Evolutionary conservation across 1,140 invertebrate species (phyloP), one percentile per base, ranked within the genome.

Genomic region (Pantala flavescens): DNA sequence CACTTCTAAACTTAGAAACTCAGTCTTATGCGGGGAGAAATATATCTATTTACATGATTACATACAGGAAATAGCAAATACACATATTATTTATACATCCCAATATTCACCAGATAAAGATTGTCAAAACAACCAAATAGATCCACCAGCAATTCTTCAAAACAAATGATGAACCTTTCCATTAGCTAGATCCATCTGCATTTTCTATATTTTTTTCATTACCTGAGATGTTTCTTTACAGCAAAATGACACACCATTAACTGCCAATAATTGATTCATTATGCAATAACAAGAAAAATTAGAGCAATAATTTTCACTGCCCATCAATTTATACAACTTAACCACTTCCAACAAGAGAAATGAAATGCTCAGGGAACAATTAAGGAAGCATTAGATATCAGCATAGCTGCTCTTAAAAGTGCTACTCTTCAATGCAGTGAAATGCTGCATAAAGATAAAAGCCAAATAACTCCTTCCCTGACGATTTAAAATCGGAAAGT

Each of bases 231-330:
- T 63, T 63, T 12, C 49, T 21, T 63, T 63, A 36, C 49, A 63
- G 49, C n/a, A 21, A 36, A 63, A 63, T 63, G 49, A 21, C 49
- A 7, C n/a, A 63, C 49, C 12, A 63, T 7, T 63, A 63, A 63
- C 14, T 63, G 28, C 28, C 28, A 36, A 36, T 63, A 21, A 19
- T 63, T 63, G 14, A 63, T 63, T 63, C n/a, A 21, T 63, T 19
- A 63, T 63, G 49, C 49, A 63, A 36, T 21, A 63, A 63, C 49
- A 63, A 63, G 49, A 63, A 63, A 63, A 63, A 63, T 63, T 12
- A 63, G n/a, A 16, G n/a, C 49, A 63, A 63, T 3, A 36, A 36
- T 36, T 5, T 36, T 63, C 49, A 63, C 12, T 21, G n/a, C n/a
- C 12, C 49, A 63, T 63, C 28, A 63, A 63, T 63, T 63, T 1